Evolutionary conservation across 1,140 invertebrate species (phyloP), one percentile per base, ranked within the genome.

Genomic region (Saxidomus purpurata): DNA sequence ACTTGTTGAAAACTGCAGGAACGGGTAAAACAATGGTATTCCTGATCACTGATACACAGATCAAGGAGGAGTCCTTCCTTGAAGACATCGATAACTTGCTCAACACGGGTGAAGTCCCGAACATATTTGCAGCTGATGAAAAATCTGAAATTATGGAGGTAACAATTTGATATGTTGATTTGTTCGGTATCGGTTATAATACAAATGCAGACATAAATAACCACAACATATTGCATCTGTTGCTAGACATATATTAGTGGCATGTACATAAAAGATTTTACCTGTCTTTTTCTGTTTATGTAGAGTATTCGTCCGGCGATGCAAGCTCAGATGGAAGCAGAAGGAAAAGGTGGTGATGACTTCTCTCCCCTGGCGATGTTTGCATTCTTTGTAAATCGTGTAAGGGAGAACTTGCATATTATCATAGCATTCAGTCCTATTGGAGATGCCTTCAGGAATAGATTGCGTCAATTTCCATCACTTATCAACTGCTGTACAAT

Each of bases 141-240:
- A 96, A 95, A 83, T 95, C 95, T 74, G 95, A 96, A 91, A 95
- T 96, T 59, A 96, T 96, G 95, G 96, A 96, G 94, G 95, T 96
- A 87, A 59, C 9, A 67, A 22, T 55, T 55, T 11, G 43, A 17
- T 55, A 11, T 43, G 43, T 43, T 43, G 43, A 43, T 43, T 43
- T 43, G n/a, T n/a, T n/a, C n/a, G n/a, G n/a, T n/a, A n/a, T n/a
- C n/a, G n/a, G n/a, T n/a, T n/a, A n/a, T n/a, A n/a, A n/a, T n/a
- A n/a, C n/a, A n/a, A n/a, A n/a, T n/a, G n/a, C n/a, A n/a, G n/a
- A n/a, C n/a, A n/a, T n/a, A n/a, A n/a, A n/a, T n/a, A n/a, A n/a
- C n/a, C n/a, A n/a, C n/a, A n/a, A n/a, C n/a, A n/a, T n/a, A n/a
- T n/a, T n/a, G n/a, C n/a, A n/a, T n/a, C n/a, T n/a, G n/a, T n/a